These are phyloP conservation scores for Sylvia atricapilla DNA, from an alignment of 2,113 vertebrate species.

Conservation along the genomic window DNA sequence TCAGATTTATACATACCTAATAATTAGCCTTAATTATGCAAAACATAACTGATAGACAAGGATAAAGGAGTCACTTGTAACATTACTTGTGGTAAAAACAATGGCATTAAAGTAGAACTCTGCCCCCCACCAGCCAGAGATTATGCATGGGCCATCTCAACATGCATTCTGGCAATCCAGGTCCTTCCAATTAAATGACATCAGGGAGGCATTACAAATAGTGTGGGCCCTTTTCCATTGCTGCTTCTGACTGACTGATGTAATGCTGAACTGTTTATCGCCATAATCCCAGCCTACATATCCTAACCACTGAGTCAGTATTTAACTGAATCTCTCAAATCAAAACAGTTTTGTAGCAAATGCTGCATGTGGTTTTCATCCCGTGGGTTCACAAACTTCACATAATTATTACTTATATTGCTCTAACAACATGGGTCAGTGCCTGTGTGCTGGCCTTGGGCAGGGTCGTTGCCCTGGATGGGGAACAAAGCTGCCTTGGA, in stretches of 20 bases:
- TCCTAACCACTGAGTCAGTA: conserved; percentile 42
- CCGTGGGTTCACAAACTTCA: background rate
- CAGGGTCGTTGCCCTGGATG: rapidly evolving
- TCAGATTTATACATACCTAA: conserved; percentile 8
- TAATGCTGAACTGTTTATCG: conserved; percentile 2
- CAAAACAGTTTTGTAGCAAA: background rate
- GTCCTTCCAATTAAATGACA: conserved; percentile 26
- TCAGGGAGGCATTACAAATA: conserved; percentile 14
- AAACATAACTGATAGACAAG: background rate
- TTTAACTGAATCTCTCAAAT: conserved; percentile 28
- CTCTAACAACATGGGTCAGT: background rate
- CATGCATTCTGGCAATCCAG: background rate
- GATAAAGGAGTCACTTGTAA: background rate
- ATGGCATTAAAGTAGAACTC: background rate
- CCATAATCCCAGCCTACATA: conserved; percentile 45
- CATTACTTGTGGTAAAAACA: background rate
- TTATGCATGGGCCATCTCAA: background rate
- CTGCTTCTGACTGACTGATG: conserved; percentile 41
- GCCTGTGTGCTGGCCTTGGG: background rate
- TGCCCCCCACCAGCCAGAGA: background rate
- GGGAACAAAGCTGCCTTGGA: background rate
- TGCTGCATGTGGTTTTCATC: background rate
- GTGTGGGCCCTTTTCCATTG: conserved; percentile 1
- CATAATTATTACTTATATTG: background rate
- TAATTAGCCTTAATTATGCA: conserved; percentile 43